Evolutionary conservation across 2,888 invertebrate species (phyloP).

Genomic region (Pelosia muscerda): DNA sequence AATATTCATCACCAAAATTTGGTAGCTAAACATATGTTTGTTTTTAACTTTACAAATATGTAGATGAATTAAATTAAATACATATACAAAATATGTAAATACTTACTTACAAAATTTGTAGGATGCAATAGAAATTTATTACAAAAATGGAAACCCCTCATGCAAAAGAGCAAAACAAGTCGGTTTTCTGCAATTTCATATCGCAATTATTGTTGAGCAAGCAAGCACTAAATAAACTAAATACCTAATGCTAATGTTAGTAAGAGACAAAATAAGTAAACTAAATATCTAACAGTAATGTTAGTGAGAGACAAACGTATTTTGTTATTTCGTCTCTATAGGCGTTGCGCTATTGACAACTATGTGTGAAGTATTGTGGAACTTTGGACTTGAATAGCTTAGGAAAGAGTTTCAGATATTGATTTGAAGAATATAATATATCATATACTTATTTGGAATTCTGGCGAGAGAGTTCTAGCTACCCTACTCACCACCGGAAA

Average conservation of each 20-base stretch:
- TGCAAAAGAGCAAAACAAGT: background rate
- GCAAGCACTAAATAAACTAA: background rate
- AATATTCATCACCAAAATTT: too few species aligned
- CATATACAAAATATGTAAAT: too few species aligned
- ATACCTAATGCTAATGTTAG: background rate
- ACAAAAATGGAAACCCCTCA: background rate
- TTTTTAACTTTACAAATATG: too few species aligned
- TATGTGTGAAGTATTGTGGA: background rate
- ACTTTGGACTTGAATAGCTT: background rate
- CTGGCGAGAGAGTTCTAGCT: too few species aligned
- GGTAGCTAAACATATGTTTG: too few species aligned
- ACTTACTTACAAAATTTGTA: too few species aligned
- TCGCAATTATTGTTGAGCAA: slow-evolving; percentile 1
- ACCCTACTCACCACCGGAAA: too few species aligned
- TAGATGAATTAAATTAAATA: too few species aligned
- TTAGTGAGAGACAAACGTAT: slow-evolving; percentile 1
- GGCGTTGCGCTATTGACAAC: background rate
- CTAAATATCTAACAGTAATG: background rate
- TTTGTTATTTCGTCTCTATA: background rate
- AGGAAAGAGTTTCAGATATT: background rate
- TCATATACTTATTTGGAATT: background rate
- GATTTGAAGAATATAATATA: background rate
- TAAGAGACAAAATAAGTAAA: slow-evolving; percentile 4
- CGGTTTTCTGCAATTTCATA: background rate
- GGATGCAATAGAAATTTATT: background rate